Evolutionary conservation across 1,140 invertebrate genomes (phyloP).

Genomic region (Hydropsyche tenuis): DNA sequence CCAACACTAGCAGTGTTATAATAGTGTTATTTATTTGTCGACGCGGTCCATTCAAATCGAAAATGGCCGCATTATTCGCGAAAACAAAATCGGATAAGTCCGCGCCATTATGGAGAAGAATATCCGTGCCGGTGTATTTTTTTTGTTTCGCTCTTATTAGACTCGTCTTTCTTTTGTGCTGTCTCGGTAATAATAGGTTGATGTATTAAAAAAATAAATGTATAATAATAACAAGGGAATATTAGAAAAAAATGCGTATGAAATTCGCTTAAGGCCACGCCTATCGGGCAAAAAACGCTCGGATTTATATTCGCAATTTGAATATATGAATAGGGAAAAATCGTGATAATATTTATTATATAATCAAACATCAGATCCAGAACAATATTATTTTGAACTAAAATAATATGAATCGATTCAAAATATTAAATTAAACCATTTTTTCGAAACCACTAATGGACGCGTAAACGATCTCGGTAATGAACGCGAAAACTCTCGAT

Average conservation of each 20-base stretch:
- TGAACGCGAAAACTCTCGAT: not conserved
- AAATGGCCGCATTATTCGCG: conserved; percentile 25
- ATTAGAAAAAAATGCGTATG: conserved; percentile 21
- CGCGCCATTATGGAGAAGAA: not conserved
- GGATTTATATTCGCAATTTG: not conserved
- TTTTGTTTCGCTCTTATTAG: not conserved
- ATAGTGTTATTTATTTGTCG: no score
- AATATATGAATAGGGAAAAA: not conserved
- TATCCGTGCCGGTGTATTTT: conserved; percentile 6
- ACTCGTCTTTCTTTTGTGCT: conserved; percentile 26
- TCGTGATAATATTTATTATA: not conserved
- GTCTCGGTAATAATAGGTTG: not conserved
- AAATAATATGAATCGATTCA: no score
- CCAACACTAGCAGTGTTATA: no score
- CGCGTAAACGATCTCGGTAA: conserved; percentile 14
- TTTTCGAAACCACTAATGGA: conserved; percentile 6
- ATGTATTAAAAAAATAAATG: conserved; percentile 13
- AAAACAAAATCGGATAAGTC: conserved; percentile 4
- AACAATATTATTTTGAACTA: no score
- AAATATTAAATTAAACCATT: not conserved
- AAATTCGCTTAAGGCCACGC: conserved; percentile 22
- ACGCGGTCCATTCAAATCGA: conserved; percentile 25
- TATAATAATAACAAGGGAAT: not conserved
- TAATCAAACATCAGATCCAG: no score
- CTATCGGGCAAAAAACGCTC: not conserved